Percentiles rank a stretch among this genome's conserved stretches.
Evolutionary conservation across 53 echinoderm and acorn worm genomes (phyloP).

Genomic region (Antedon mediterranea): DNA sequence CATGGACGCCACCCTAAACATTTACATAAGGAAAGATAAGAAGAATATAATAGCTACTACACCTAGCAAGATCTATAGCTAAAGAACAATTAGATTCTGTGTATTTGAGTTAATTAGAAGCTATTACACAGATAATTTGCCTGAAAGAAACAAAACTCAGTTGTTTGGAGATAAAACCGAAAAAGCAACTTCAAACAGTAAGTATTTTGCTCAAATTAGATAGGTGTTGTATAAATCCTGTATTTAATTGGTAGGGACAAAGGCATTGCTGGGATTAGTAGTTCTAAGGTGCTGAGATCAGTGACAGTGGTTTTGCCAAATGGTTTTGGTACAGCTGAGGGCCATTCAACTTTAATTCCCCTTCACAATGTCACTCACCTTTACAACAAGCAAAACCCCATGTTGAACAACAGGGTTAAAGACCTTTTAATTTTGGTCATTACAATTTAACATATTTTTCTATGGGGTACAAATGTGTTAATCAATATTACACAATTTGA

Average conservation of each 20-base stretch:
- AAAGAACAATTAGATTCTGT: not conserved
- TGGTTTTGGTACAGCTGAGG: not conserved
- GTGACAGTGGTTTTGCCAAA: not conserved
- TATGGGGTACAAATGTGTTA: not conserved
- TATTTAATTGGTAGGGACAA: not conserved
- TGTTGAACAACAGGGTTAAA: not conserved
- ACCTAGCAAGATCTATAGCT: not conserved
- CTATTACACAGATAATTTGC: not conserved
- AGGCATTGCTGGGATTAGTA: not conserved
- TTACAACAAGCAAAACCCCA: not conserved
- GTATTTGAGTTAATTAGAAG: not conserved
- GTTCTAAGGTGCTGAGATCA: not conserved
- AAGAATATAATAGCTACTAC: not conserved
- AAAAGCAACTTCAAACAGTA: not conserved
- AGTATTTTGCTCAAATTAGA: not conserved
- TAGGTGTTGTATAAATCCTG: not conserved
- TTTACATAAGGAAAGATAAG: not conserved
- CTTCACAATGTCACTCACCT: not conserved
- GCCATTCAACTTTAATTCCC: not conserved
- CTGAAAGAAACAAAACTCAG: not conserved
- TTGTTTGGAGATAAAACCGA: not conserved
- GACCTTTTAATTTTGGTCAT: not conserved
- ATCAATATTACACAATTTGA: not conserved
- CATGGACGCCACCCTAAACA: not conserved
- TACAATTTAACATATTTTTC: not conserved